phyloP scores from a whole-genome alignment of 2,797 vertebrate species.

The Limosa lapponica region DNA sequence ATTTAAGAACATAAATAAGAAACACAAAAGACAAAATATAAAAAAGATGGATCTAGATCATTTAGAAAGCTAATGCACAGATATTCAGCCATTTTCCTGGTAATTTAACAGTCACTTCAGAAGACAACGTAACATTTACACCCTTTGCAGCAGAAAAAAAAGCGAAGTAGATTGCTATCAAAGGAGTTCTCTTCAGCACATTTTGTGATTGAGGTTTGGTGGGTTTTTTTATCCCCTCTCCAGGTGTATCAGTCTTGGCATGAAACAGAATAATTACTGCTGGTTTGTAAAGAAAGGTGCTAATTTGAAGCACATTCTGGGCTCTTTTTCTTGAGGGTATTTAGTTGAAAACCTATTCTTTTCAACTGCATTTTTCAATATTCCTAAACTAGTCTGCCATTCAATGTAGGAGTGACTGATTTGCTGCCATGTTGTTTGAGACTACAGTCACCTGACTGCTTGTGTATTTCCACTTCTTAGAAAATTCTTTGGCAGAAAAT shows the following conservation, averaged over 20 bases:
- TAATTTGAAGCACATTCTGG: conserved; percentile 14
- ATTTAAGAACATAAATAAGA: neutral
- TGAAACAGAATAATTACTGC: conserved; percentile 26
- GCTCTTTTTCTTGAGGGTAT: conserved; percentile 2
- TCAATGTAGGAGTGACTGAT: neutral
- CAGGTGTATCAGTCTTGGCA: neutral
- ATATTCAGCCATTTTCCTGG: neutral
- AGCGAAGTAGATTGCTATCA: neutral
- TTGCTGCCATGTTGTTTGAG: neutral
- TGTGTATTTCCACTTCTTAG: neutral
- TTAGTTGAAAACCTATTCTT: neutral
- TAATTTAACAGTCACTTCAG: neutral
- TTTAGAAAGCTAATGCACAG: neutral
- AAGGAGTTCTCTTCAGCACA: neutral
- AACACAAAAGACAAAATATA: neutral
- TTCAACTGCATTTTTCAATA: neutral
- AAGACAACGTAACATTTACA: neutral
- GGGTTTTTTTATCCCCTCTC: neutral
- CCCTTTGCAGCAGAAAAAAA: neutral
- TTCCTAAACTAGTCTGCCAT: neutral
- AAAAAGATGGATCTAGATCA: neutral
- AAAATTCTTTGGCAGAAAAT: conserved; percentile 21
- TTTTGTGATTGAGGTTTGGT: neutral
- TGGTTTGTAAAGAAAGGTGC: conserved; percentile 1
- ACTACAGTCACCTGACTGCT: neutral